Percentiles rank a stretch among this genome's conserved stretches.
Conservation (phyloP, 2,888 invertebrate genomes). For the Spisula subtruncata region DNA sequence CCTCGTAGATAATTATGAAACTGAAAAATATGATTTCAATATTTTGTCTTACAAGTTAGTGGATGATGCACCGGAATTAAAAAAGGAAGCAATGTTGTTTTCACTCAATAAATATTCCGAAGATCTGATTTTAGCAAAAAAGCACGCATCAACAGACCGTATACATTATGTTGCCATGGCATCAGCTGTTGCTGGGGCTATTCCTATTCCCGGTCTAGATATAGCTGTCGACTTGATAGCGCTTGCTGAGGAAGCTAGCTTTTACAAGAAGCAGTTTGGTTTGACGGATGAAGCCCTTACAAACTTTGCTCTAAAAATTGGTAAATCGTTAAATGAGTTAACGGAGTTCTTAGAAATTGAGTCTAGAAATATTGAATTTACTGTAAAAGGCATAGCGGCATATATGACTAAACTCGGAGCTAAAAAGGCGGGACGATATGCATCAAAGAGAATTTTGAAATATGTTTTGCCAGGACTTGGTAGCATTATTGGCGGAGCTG, state of each 20-base stretch:
- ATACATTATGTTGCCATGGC: neutral
- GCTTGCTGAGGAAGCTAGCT: conserved; percentile 25
- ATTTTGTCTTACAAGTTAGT: conserved; percentile 14
- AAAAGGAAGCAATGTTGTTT: conserved; percentile 25
- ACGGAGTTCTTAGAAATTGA: neutral
- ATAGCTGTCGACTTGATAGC: conserved; percentile 29
- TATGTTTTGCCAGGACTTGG: conserved; percentile 3
- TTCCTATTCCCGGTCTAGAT: conserved; percentile 42
- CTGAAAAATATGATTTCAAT: conserved; percentile 15
- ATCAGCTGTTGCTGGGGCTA: conserved; percentile 21
- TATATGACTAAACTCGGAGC: conserved; percentile 1
- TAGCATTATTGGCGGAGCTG: neutral
- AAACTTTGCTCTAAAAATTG: neutral
- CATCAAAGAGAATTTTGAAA: conserved; percentile 6
- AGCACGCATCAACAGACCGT: conserved; percentile 28
- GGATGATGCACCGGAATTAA: conserved; percentile 30
- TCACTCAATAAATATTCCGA: neutral
- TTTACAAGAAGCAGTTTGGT: conserved; percentile 47
- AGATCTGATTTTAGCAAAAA: conserved; percentile 17
- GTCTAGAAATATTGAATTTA: neutral
- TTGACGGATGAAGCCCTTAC: conserved; percentile 22
- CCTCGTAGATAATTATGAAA: conserved; percentile 23
- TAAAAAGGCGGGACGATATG: neutral
- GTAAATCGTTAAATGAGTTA: conserved; percentile 12
- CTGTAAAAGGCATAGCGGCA: neutral